phyloP scores from a whole-genome alignment of 2,888 invertebrate species.

The Scaptomyza caliginosa region DNA sequence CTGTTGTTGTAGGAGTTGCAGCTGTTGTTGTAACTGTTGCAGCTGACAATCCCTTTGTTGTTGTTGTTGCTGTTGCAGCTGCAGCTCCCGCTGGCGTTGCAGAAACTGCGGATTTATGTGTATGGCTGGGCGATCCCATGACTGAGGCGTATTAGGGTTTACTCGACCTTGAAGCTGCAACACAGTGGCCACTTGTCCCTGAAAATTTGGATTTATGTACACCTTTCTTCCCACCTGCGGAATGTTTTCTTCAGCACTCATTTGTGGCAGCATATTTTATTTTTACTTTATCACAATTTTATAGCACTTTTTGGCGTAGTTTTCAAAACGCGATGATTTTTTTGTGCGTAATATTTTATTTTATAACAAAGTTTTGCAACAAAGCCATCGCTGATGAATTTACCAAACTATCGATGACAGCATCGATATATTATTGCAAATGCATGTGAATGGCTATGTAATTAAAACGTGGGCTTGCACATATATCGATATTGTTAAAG shows the following conservation, averaged over 20 bases:
- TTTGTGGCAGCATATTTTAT: slow-evolving; percentile 58
- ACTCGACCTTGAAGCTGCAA: slow-evolving; percentile 56
- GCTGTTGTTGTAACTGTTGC: slow-evolving; percentile 22
- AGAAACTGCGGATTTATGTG: slow-evolving; percentile 84
- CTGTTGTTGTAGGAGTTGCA: slow-evolving; percentile 27
- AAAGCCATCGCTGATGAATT: slow-evolving; percentile 19
- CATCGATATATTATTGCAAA: slow-evolving; percentile 3
- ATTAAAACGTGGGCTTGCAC: slow-evolving; percentile 14
- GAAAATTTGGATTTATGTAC: slow-evolving; percentile 83
- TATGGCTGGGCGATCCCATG: slow-evolving; percentile 65
- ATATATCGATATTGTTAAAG: slow-evolving; percentile 9
- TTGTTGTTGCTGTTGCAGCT: slow-evolving; percentile 14
- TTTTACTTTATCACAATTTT: slow-evolving; percentile 23
- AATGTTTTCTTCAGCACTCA: slow-evolving; percentile 81
- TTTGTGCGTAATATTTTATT: slow-evolving; percentile 4
- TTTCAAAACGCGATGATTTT: neutral
- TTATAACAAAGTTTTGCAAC: slow-evolving; percentile 17
- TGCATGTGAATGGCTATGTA: slow-evolving; percentile 28
- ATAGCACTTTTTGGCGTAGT: slow-evolving; percentile 1
- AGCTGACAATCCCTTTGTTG: slow-evolving; percentile 15
- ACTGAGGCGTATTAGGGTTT: slow-evolving; percentile 18
- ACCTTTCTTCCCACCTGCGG: slow-evolving; percentile 80
- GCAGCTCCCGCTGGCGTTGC: slow-evolving; percentile 65
- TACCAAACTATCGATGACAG: slow-evolving; percentile 1
- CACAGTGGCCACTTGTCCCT: slow-evolving; percentile 27